Base-by-base conservation (phyloP, 30 jellyfish, hydroid and myxozoan genomes). In the Hydractinia echinata region DNA sequence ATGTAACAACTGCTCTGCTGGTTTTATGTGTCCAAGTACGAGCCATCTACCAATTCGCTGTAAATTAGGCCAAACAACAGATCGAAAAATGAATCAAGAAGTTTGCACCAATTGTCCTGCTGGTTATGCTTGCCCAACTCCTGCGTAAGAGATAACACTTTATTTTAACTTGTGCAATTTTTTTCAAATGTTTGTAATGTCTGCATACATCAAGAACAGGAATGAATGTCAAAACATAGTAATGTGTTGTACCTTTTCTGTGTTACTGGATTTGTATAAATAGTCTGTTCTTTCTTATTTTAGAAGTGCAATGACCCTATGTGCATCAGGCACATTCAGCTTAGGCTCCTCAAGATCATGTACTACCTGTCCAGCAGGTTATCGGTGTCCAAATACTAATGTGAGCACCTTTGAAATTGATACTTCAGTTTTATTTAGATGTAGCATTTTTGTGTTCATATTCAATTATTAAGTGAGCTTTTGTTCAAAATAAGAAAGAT, bases 361-460 rank as follows among this genome's bases (percentile, higher is more conserved):
- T 69, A 81, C 86, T 52, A 76, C 71, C 64, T 94, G 99, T 79
- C 99, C 99, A 0, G 96, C 99, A 66, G 99, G 99, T 7, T 88
- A 78, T 62, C 72, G 66, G 61, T 94, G 99, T 76, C 99, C 99
- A 14, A 83, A 88, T 18, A 77, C 81, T 4, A 67, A 55, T 64
- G 95, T 85, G 72, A 85, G 87, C 66, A 5, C 1, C 1, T 52
- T 8, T 10, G 74, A n/a, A 6, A 64, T 64, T 44, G 19, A n/a
- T 64, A n/a, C 2, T 58, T 58, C 18, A 50, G 53, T 72, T 11
- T 72, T 13, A 7, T 19, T 6, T 66, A 66, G 1, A 0, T 66
- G 0, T 66, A 66, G 76, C 44, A 13, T 66, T 66, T 8, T 1
- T 19, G 21, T 6, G 76, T 66, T 66, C 21, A 60, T 60, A 16